Base-by-base conservation (phyloP, 2,113 vertebrate species). In the Marcusenius ussheri region DNA sequence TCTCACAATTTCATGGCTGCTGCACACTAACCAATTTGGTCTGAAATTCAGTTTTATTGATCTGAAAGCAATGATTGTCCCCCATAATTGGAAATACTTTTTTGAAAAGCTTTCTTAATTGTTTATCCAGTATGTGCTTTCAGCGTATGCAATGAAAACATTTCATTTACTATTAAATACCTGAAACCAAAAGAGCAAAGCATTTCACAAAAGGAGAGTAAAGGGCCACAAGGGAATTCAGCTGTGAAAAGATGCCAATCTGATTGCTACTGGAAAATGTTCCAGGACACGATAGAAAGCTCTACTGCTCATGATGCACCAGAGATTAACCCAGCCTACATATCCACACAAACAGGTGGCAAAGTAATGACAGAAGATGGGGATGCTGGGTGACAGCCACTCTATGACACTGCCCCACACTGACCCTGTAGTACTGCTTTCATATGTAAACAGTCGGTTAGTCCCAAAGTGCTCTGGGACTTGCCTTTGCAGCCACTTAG, bases 151-250 rank as follows among this genome's bases (percentile, higher is more conserved):
- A 42, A 84, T 45, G 45, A 84, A 84, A 84, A 24, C 39, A 46
- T 45, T n/a, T 47, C 0, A n/a, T 46, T 24, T 46, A 47, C 39
- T 46, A 84, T 47, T 84, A 84, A 80, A 42, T 80, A 80, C 35
- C 74, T 80, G 4, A 80, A 80, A 80, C 17, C n/a, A 15, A 42
- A 19, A 80, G 5, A 80, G 17, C 13, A 80, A 80, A 42, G 17
- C 35, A 19, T 80, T 19, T 80, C 74, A 80, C 35, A 42, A 42
- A 80, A 80, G 35, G 88, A 89, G 70, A 92, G 89, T 92, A 92
- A 93, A 88, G 92, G 93, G 92, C 94, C 95, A 11, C 92, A 92
- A 51, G 89, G 91, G 46, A 27, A 10, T 88, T 91, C 88, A 89
- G 90, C 91, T 90, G 90, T 90, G 90, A 92, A 91, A 92, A 91